Percentiles rank a stretch among this genome's conserved stretches.
phyloP scores from a whole-genome alignment of 2,113 vertebrate genomes.

The Pollimyrus isidori region DNA sequence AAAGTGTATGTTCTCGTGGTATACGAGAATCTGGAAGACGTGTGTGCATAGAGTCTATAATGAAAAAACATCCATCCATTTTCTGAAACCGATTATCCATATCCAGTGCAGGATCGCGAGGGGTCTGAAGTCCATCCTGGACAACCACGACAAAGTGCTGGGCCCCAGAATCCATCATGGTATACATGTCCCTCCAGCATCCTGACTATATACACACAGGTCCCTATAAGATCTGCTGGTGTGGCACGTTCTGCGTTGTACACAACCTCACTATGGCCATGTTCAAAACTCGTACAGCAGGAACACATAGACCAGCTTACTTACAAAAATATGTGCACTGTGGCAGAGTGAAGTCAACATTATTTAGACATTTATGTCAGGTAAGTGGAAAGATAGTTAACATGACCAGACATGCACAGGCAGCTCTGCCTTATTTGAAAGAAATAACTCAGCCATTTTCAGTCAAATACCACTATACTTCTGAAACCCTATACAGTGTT shows the following conservation, averaged over 20 bases:
- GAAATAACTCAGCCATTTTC: not conserved
- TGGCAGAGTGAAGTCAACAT: not conserved
- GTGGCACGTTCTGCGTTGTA: not conserved
- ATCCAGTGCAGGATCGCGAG: too few relatives aligned
- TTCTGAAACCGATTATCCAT: too few relatives aligned
- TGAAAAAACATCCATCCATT: too few relatives aligned
- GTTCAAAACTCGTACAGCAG: not conserved
- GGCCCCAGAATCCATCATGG: too few relatives aligned
- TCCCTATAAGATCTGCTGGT: too few relatives aligned
- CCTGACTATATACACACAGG: too few relatives aligned
- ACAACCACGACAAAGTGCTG: not conserved
- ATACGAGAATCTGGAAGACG: too few relatives aligned
- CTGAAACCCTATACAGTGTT: not conserved
- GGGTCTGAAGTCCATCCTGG: too few relatives aligned
- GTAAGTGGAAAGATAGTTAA: not conserved
- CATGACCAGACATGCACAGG: not conserved
- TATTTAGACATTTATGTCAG: not conserved
- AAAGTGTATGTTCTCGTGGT: not conserved
- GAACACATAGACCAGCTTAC: not conserved
- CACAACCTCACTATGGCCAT: not conserved
- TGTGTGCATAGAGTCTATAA: too few relatives aligned
- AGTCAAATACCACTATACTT: not conserved
- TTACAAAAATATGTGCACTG: not conserved
- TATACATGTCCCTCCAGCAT: too few relatives aligned
- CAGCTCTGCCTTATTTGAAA: not conserved